Conservation (phyloP, 2,888 invertebrate species). For the Drosophila ezoana region DNA sequence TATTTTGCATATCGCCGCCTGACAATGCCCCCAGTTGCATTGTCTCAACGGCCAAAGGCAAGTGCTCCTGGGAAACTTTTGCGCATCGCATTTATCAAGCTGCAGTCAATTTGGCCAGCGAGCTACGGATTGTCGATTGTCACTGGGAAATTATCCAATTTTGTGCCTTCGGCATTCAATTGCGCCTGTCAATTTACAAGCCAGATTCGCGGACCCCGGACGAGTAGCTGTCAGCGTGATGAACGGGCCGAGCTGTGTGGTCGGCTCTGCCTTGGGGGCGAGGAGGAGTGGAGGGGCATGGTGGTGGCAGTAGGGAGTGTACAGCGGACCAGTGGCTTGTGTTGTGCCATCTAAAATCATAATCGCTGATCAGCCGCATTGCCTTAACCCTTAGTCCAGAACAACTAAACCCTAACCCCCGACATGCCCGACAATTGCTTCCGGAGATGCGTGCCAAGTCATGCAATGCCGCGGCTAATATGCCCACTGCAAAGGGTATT, state of each 20-base stretch:
- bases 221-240: slow-evolving; percentile 79
- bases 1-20: slow-evolving; percentile 78
- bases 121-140: slow-evolving; percentile 70
- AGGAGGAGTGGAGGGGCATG: not conserved
- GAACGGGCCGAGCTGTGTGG: slow-evolving; percentile 56
- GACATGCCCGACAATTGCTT: slow-evolving; percentile 64
- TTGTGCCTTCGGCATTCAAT: slow-evolving; percentile 83
- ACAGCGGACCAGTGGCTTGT: slow-evolving; percentile 7
- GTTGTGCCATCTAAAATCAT: slow-evolving; percentile 60
- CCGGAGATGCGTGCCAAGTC: slow-evolving; percentile 78
- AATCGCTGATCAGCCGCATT: slow-evolving; percentile 66
- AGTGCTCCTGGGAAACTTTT: slow-evolving; percentile 81
- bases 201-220: slow-evolving; percentile 55
- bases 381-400: slow-evolving; percentile 38
- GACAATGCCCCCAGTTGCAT: slow-evolving; percentile 57
- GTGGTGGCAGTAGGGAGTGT: not conserved
- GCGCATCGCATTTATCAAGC: slow-evolving; percentile 82
- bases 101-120: slow-evolving; percentile 61
- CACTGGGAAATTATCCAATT: slow-evolving; percentile 85
- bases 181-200: slow-evolving; percentile 83
- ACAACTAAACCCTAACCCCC: slow-evolving; percentile 17
- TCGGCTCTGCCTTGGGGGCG: slow-evolving; percentile 13
- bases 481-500: slow-evolving; percentile 1
- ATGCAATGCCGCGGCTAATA: slow-evolving; percentile 37
- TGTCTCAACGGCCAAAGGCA: slow-evolving; percentile 44